Conservation (phyloP, 2,797 vertebrate genomes). For the Loris lydekkerianus region DNA sequence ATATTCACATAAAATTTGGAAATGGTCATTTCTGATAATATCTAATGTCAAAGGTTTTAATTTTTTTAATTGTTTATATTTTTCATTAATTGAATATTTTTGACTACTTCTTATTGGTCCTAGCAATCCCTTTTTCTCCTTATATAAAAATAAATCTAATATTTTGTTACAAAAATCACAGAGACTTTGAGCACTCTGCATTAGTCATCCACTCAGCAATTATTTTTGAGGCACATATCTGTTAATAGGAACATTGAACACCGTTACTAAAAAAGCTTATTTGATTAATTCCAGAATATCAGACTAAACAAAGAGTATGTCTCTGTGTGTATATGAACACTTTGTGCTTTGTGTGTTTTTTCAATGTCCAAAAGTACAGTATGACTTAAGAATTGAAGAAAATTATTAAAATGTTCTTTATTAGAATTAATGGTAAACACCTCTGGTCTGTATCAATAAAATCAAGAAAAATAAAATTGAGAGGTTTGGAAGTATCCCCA, state of each 20-base stretch:
- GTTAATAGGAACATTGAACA: neutral
- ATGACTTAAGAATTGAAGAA: neutral
- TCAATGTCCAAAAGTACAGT: neutral
- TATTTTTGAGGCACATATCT: neutral
- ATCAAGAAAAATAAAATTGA: neutral
- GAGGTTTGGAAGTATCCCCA: rapidly evolving
- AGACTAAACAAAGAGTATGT: neutral
- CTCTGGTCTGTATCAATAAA: neutral
- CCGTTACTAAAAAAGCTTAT: neutral
- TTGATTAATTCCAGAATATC: neutral
- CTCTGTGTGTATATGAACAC: neutral
- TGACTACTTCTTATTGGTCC: neutral
- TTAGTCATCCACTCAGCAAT: neutral
- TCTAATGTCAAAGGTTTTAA: neutral
- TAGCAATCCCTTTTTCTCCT: neutral
- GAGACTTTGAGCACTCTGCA: neutral
- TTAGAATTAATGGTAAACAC: neutral
- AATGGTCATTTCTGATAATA: neutral
- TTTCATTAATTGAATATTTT: constrained; percentile 1
- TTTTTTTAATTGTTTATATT: neutral
- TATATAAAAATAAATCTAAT: neutral
- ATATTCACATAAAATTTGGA: neutral
- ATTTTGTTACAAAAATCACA: neutral
- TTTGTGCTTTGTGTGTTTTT: neutral
- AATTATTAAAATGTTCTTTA: neutral